phyloP scores from a whole-genome alignment of 2,888 invertebrate species.

The Tetanocera ferruginea region DNA sequence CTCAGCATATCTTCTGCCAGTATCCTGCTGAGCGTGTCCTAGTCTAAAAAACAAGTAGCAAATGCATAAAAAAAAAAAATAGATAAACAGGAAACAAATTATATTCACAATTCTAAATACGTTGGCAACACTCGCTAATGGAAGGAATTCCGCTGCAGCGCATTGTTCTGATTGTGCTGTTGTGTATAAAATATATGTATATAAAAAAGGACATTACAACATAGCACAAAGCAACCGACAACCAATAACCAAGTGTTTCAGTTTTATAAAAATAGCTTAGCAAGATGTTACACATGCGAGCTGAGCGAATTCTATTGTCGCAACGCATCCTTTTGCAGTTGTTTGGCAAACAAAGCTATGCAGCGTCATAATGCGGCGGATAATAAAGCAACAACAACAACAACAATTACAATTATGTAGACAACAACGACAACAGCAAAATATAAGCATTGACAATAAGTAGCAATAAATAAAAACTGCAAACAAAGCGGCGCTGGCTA shows the following conservation, averaged over 20 bases:
- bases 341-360: neutral
- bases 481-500: conserved; percentile 17
- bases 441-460: conserved; percentile 21
- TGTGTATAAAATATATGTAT: neutral
- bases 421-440: neutral
- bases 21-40: conserved; percentile 47
- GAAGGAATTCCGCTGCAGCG: conserved; percentile 42
- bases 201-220: conserved; percentile 33
- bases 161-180: conserved; percentile 1
- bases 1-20: conserved; percentile 21
- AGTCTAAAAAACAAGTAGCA: neutral
- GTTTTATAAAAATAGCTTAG: conserved; percentile 28
- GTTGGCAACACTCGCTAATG: conserved; percentile 41
- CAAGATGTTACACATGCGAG: conserved; percentile 37
- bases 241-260: conserved; percentile 35
- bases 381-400: conserved; percentile 37
- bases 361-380: conserved; percentile 36
- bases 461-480: conserved; percentile 30
- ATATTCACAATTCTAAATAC: conserved; percentile 51
- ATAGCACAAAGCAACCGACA: conserved; percentile 18
- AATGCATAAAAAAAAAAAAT: neutral
- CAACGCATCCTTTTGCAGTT: conserved; percentile 21
- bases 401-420: neutral
- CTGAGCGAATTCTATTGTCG: neutral
- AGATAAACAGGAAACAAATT: conserved; percentile 66